Percentiles rank a stretch among this genome's conserved stretches.
Conservation (phyloP, 2,888 invertebrate genomes). For the Aproaerema taeniolella region DNA sequence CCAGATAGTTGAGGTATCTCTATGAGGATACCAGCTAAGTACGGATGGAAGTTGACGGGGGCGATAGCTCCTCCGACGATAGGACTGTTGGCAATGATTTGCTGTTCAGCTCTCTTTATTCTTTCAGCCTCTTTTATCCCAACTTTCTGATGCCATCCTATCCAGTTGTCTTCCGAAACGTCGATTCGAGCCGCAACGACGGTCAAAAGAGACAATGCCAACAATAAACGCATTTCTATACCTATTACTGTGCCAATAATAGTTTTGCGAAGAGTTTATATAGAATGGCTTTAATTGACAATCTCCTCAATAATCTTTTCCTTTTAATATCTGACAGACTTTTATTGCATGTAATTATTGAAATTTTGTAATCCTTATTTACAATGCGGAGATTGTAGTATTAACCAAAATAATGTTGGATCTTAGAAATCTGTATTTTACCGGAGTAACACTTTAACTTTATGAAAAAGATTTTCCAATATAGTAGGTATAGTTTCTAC, state of each 20-base stretch:
- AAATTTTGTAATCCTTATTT: no score
- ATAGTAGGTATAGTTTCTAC: no score
- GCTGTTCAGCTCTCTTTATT: conserved; percentile 37
- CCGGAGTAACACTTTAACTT: no score
- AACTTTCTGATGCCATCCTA: conserved; percentile 46
- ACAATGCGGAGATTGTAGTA: no score
- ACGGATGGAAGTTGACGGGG: conserved; percentile 44
- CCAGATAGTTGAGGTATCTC: conserved; percentile 37
- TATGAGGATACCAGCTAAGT: conserved; percentile 51
- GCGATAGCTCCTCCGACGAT: conserved; percentile 55
- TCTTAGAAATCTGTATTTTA: no score
- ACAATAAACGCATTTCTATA: conserved; percentile 20
- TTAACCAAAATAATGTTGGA: no score
- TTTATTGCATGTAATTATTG: neutral
- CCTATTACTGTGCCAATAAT: neutral
- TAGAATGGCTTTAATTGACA: no score
- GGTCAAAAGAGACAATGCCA: conserved; percentile 29
- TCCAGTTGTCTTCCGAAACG: conserved; percentile 21
- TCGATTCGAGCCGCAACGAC: conserved; percentile 22
- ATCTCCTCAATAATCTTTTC: neutral
- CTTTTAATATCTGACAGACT: neutral
- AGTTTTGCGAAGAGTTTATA: neutral
- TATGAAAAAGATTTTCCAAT: no score
- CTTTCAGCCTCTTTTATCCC: conserved; percentile 44
- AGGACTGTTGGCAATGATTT: conserved; percentile 17